Base-by-base conservation (phyloP, 92 coral and sea anemone genomes). In the Epizoanthus rinbou region DNA sequence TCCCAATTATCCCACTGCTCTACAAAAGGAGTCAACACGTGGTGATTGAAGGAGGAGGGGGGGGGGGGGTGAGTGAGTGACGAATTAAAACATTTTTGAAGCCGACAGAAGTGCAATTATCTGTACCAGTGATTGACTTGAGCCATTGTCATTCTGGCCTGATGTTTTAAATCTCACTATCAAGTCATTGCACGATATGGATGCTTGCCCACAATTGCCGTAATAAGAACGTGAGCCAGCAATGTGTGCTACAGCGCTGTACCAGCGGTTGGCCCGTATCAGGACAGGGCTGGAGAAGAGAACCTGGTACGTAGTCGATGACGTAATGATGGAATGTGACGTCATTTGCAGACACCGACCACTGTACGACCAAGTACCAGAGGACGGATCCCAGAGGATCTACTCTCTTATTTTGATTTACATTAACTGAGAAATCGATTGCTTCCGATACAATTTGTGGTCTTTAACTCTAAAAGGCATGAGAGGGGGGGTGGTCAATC, bases 391-490 rank as follows among this genome's bases (percentile, higher is more conserved):
- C 39, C 39, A 64, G 69, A 64, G 69, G 7, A 64, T 6, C 41
- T 64, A 64, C 4, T 41, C 69, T 33, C 69, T 64, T 5, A 64
- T 25, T 25, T 4, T 41, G 18, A 25, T 64, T 6, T 9, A 64
- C 69, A 31, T 64, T 64, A 6, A 64, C 39, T 7, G 69, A 64
- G 69, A 64, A 64, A 64, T 64, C 69, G 18, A 64, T 64, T 24
- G 69, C 69, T 0, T 64, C 69, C 2, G 69, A 31, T 19, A 28
- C 31, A 28, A 28, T 28, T 28, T 28, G 31, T 28, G 31, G 31
- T 28, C 31, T 28, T 28, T 28, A 28, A 28, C n/a, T n/a, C n/a
- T n/a, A n/a, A n/a, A n/a, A n/a, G n/a, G n/a, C n/a, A n/a, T n/a
- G n/a, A n/a, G n/a, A n/a, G n/a, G n/a, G n/a, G n/a, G n/a, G n/a